Evolutionary conservation across 2,888 invertebrate genomes (phyloP).

Genomic region (Xestia sexstrigata): DNA sequence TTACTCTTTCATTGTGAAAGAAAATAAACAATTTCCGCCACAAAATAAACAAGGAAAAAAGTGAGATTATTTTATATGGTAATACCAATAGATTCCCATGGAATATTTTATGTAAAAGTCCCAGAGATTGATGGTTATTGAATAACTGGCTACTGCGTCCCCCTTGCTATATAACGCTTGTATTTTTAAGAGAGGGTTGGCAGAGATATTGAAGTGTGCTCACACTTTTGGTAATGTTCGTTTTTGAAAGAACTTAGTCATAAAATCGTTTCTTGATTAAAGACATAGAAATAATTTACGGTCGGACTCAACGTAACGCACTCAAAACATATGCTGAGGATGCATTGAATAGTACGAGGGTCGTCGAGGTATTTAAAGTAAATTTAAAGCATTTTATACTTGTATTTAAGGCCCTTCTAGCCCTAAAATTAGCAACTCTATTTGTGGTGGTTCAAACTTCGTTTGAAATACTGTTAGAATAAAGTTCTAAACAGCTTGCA

Average conservation of each 20-base stretch:
- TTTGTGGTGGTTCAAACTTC: too few relatives aligned
- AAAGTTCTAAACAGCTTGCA: too few relatives aligned
- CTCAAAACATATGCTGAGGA: too few relatives aligned
- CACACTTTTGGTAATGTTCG: not conserved
- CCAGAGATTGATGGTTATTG: constrained; percentile 53
- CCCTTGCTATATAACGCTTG: not conserved
- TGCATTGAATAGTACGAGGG: too few relatives aligned
- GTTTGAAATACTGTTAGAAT: too few relatives aligned
- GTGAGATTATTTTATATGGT: constrained; percentile 48
- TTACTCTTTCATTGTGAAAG: not conserved
- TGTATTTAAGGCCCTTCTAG: too few relatives aligned
- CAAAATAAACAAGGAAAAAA: constrained; percentile 9
- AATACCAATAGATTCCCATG: constrained; percentile 42
- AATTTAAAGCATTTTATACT: too few relatives aligned
- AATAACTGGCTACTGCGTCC: not conserved
- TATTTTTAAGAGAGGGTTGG: constrained; percentile 13
- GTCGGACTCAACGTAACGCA: too few relatives aligned
- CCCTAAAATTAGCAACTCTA: too few relatives aligned
- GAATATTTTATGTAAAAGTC: constrained; percentile 60
- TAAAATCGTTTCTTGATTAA: too few relatives aligned
- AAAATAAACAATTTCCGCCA: constrained; percentile 19
- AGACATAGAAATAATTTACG: too few relatives aligned
- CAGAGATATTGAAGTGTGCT: not conserved
- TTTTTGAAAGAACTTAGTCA: not conserved
- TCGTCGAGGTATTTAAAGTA: too few relatives aligned